phyloP scores from a whole-genome alignment of 2,888 invertebrate species.

The Terebella lapidaria region DNA sequence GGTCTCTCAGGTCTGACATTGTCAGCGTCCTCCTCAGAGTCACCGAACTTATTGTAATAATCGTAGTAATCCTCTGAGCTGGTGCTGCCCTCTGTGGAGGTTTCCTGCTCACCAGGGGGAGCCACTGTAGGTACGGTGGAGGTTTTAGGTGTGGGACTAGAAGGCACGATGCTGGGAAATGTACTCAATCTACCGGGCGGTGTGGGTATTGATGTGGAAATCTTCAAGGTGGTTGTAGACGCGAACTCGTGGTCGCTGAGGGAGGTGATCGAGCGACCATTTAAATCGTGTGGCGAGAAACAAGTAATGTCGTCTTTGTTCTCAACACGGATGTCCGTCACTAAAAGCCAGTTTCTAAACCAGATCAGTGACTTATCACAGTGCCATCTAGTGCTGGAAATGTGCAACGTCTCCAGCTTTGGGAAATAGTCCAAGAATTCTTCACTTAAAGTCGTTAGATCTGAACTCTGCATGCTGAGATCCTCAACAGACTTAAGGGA shows the following conservation, averaged over 20 bases:
- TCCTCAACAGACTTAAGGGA: conserved; percentile 16
- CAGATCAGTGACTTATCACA: conserved; percentile 25
- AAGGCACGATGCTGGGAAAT: neutral
- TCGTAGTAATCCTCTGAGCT: neutral
- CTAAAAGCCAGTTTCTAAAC: conserved; percentile 23
- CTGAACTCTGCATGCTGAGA: conserved; percentile 24
- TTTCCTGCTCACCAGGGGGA: no score
- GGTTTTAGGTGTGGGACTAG: neutral
- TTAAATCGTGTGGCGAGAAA: conserved; percentile 22
- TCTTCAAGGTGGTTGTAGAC: neutral
- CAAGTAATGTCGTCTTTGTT: conserved; percentile 17
- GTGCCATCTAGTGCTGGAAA: conserved; percentile 25
- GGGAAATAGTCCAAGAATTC: conserved; percentile 15
- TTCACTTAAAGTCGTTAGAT: conserved; percentile 14
- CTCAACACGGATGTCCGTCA: conserved; percentile 12
- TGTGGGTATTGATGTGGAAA: neutral
- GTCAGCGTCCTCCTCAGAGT: neutral
- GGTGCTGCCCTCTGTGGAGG: neutral
- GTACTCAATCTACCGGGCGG: neutral
- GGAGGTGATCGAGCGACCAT: conserved; percentile 15
- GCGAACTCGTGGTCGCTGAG: conserved; percentile 19
- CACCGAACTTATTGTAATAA: neutral
- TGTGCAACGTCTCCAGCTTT: conserved; percentile 15
- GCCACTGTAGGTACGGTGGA: neutral
- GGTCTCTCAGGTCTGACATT: neutral